Evolutionary conservation across 2,797 vertebrate genomes (phyloP).

Genomic region (Pagetopsis macropterus): DNA sequence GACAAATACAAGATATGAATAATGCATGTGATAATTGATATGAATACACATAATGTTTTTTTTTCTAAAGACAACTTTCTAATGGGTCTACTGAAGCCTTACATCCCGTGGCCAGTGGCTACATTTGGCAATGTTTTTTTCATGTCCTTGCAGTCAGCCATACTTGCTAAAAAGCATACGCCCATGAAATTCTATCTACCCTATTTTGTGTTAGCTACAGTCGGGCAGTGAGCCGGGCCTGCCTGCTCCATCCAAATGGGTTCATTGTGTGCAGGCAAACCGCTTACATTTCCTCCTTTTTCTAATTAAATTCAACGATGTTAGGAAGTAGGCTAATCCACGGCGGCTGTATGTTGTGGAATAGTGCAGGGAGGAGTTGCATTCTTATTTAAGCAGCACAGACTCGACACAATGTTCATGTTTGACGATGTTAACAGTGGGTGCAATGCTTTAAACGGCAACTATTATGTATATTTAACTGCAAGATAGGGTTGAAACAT

Average conservation of each 20-base stretch:
- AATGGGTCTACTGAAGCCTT: not conserved
- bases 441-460: not conserved
- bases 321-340: slow-evolving; percentile 68
- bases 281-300: slow-evolving; percentile 26
- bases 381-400: slow-evolving; percentile 46
- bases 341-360: slow-evolving; percentile 45
- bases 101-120: slow-evolving; percentile 28
- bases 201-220: slow-evolving; percentile 58
- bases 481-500: not conserved
- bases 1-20: not conserved
- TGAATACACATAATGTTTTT: not conserved
- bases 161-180: slow-evolving; percentile 82
- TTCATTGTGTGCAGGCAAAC: slow-evolving; percentile 22
- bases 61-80: slow-evolving; percentile 2
- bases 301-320: slow-evolving; percentile 34
- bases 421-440: not conserved
- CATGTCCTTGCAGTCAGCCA: slow-evolving; percentile 78
- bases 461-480: not conserved
- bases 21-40: not conserved
- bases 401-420: slow-evolving; percentile 43
- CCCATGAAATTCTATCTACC: slow-evolving; percentile 84
- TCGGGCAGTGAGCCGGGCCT: slow-evolving; percentile 43
- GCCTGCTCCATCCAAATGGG: slow-evolving; percentile 27
- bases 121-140: slow-evolving; percentile 63
- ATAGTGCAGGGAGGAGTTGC: slow-evolving; percentile 53